Percentiles rank a stretch among this genome's conserved stretches.
These are phyloP conservation scores for Corapipo altera DNA, from an alignment of 2,113 vertebrate species.

Conservation along the genomic window DNA sequence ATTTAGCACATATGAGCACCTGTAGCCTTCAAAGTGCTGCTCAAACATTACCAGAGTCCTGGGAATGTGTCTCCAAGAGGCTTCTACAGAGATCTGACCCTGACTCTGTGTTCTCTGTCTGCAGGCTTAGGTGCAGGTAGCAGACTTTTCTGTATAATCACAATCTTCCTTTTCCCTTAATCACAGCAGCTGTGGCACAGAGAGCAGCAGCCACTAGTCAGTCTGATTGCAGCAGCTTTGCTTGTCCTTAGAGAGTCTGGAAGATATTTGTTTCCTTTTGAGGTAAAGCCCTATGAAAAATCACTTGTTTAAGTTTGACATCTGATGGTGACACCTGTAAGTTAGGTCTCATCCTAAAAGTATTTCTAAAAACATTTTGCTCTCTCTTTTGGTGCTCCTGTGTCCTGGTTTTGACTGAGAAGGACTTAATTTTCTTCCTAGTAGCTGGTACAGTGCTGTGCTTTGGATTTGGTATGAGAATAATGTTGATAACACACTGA, in stretches of 20 bases:
- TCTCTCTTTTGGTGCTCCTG: neutral
- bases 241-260: neutral
- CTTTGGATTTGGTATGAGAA: neutral
- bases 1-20: neutral
- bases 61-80: neutral
- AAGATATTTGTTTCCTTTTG: neutral
- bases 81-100: neutral
- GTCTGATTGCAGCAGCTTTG: neutral
- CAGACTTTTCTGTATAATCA: neutral
- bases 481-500: neutral
- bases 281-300: neutral
- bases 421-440: neutral
- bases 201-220: neutral
- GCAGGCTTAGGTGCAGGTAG: accelerated
- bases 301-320: neutral
- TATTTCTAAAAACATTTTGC: neutral
- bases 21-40: neutral
- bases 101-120: neutral
- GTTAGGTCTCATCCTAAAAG: neutral
- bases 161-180: neutral
- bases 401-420: neutral
- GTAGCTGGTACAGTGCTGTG: neutral
- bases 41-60: neutral
- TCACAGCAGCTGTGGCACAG: too few species aligned
- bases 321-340: neutral